Base-by-base conservation (phyloP, 30 jellyfish, hydroid and myxozoan species). In the Haliclystus octoradiatus region DNA sequence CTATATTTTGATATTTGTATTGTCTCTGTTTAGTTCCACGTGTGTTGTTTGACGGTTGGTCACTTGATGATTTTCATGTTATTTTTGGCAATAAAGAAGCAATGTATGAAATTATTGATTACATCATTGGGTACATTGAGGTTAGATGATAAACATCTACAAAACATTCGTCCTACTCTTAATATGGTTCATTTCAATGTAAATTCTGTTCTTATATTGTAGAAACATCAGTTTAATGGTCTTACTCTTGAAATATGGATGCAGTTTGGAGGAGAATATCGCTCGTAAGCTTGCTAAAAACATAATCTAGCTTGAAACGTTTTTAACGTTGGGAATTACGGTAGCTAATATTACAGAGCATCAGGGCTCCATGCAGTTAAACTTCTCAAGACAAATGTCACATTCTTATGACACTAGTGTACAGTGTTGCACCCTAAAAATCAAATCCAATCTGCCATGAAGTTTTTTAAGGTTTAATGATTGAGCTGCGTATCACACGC, bases 21-120 rank as follows among this genome's bases (percentile, higher is more conserved):
- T n/a, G n/a, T n/a, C n/a, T n/a, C n/a, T n/a, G n/a, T n/a, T n/a
- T 71, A 24, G 85, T 86, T 2, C 96, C 96, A 27, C 73, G 96
- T 52, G 49, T 86, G 79, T 60, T 86, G 46, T 86, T 86, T 27
- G 96, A 86, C 29, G 94, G 86, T 27, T 86, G 94, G 65, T 52
- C 92, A 14, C 71, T 86, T 50, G 79, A 79, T 19, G 92, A 80
- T 63, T 80, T 79, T 72, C 85, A 70, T 50, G 65, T 82, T 19
- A 49, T 86, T 7, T 86, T 86, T 50, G 72, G 52, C 26, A 73
- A 78, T 67, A 74, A 47, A 33, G 94, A 86, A 26, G 79, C 66
- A 15, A 68, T 86, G 65, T 65, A 72, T 74, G 75, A 74, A 33
- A 49, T 86, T 57, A 94, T 86, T 23, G 86, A 80, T 64, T 73